These are phyloP conservation scores for Lamellibrachia columna DNA, from an alignment of 2,888 invertebrate genomes.

Conservation along the genomic window DNA sequence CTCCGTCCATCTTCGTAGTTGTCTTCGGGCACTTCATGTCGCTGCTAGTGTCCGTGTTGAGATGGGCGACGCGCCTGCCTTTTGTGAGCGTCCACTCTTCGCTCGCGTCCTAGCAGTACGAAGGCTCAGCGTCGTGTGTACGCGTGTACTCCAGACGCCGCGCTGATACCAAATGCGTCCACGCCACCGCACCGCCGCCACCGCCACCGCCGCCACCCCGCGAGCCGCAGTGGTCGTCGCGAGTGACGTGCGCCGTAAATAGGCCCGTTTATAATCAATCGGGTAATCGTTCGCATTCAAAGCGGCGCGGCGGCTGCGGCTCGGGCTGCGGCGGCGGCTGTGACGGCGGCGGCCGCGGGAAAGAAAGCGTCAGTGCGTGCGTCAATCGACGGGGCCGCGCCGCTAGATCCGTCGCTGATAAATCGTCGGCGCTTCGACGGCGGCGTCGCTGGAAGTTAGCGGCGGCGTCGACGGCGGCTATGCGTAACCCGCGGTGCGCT, in stretches of 20 bases:
- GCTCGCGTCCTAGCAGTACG: background rate
- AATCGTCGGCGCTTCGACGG: background rate
- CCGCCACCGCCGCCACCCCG: background rate
- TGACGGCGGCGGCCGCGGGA: background rate
- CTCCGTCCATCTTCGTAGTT: background rate
- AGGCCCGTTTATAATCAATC: slow-evolving; percentile 16
- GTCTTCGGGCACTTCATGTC: background rate
- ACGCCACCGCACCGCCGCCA: background rate
- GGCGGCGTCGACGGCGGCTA: background rate
- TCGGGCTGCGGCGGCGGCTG: no score
- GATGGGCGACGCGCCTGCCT: background rate
- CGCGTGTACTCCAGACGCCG: slow-evolving; percentile 7
- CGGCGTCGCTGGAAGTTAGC: background rate
- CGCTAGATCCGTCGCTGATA: background rate
- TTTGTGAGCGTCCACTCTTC: background rate
- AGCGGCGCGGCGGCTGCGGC: background rate
- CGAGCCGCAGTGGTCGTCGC: background rate
- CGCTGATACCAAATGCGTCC: background rate
- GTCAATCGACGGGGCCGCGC: background rate
- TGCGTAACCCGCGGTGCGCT: background rate
- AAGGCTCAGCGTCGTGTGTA: background rate
- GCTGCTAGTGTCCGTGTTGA: background rate
- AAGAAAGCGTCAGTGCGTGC: slow-evolving; percentile 4
- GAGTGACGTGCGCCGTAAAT: slow-evolving; percentile 7
- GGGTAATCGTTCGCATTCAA: slow-evolving; percentile 16